These are phyloP conservation scores for Spheniscus mendiculus DNA, from an alignment of 2,113 vertebrate species.

Conservation along the genomic window DNA sequence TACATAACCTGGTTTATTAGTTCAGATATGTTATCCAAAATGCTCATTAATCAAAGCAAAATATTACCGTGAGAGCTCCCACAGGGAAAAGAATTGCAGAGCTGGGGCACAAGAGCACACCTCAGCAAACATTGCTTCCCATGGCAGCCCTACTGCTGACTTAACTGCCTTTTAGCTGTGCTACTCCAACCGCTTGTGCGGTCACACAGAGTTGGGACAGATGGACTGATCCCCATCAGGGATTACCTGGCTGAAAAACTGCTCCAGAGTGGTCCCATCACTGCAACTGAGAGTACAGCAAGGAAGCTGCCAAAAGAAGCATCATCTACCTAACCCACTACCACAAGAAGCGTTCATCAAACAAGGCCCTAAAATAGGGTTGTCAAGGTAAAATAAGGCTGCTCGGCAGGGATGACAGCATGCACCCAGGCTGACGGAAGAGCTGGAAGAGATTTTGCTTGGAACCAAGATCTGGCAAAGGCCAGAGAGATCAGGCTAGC, in stretches of 20 bases:
- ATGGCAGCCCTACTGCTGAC: not conserved
- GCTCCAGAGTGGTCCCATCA: not conserved
- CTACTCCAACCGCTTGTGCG: not conserved
- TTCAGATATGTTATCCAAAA: not conserved
- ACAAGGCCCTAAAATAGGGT: not conserved
- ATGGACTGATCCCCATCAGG: not conserved
- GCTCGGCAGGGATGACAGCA: not conserved
- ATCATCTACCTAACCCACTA: not conserved
- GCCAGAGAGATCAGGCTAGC: not conserved
- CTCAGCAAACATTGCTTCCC: not conserved
- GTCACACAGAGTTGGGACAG: not conserved
- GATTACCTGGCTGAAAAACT: not conserved
- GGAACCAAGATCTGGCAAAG: not conserved
- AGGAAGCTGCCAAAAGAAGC: not conserved
- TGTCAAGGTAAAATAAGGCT: not conserved
- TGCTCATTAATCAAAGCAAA: not conserved
- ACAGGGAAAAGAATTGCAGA: not conserved
- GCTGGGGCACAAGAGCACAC: not conserved
- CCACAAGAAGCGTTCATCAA: not conserved
- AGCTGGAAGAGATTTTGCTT: not conserved
- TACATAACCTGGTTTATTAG: not conserved
- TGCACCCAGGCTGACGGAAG: not conserved
- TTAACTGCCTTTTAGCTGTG: not conserved
- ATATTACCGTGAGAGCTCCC: not conserved
- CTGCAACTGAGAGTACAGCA: not conserved